Evolutionary conservation across 2,113 vertebrate species (phyloP).

Genomic region (Daphoenositta chrysoptera): DNA sequence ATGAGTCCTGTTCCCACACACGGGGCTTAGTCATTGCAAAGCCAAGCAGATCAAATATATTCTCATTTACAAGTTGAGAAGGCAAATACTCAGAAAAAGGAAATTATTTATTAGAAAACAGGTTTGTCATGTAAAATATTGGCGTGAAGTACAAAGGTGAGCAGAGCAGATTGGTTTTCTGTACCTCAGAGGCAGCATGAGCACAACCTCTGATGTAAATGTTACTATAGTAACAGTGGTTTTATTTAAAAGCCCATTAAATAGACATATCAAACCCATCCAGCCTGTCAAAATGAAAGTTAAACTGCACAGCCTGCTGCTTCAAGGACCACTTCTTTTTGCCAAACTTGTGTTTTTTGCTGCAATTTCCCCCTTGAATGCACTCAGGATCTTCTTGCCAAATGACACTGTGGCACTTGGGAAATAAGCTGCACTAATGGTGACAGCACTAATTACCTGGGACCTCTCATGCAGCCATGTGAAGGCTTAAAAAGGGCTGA

Average conservation of each 20-base stretch:
- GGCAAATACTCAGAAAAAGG: not conserved
- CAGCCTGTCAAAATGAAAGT: constrained; percentile 3
- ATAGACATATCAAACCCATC: constrained; percentile 14
- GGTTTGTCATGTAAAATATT: not conserved
- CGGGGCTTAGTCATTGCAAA: not conserved
- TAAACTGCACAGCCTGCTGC: not conserved
- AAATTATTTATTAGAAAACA: not conserved
- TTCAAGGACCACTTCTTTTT: not conserved
- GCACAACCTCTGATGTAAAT: constrained; percentile 56
- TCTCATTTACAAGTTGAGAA: not conserved
- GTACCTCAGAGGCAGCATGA: not conserved
- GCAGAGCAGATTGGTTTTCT: not conserved
- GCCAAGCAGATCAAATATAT: not conserved
- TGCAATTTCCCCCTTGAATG: not conserved
- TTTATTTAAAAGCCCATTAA: constrained; percentile 58
- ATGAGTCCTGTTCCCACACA: not conserved
- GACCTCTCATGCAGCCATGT: not conserved
- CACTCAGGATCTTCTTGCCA: not conserved
- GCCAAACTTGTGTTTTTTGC: not conserved
- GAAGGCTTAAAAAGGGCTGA: not conserved
- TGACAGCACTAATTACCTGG: not conserved
- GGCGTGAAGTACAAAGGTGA: not conserved
- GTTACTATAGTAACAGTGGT: constrained; percentile 62
- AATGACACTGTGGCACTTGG: not conserved
- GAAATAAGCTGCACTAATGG: not conserved